Conservation (phyloP, 2,113 vertebrate genomes). For the Ictidomys tridecemlineatus region DNA sequence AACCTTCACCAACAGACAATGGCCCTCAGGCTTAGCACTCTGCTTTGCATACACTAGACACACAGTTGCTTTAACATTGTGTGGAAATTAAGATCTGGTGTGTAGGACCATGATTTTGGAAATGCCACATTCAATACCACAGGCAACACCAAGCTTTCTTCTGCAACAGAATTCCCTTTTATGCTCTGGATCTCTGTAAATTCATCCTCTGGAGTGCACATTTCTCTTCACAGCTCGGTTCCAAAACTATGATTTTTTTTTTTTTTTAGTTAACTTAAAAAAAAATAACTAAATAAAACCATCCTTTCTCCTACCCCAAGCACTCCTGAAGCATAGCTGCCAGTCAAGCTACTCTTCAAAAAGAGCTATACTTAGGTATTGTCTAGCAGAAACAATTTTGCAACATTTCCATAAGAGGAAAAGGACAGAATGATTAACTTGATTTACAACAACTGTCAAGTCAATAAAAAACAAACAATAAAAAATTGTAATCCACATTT, state of each 20-base stretch:
- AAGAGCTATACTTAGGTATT: background rate
- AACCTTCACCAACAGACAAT: background rate
- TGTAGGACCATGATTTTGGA: background rate
- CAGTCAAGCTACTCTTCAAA: background rate
- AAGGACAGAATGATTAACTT: background rate
- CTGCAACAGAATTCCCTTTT: background rate
- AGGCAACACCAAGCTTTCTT: background rate
- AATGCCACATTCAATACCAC: background rate
- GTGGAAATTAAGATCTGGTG: background rate
- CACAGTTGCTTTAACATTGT: background rate
- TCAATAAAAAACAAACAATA: background rate
- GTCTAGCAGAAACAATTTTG: constrained; percentile 1
- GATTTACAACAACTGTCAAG: background rate
- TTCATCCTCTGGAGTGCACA: background rate
- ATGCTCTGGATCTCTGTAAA: background rate
- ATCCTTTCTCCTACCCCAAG: constrained; percentile 44
- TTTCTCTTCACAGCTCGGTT: background rate
- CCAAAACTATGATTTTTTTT: constrained; percentile 41
- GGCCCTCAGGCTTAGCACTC: background rate
- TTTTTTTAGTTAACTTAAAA: background rate
- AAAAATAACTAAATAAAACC: background rate
- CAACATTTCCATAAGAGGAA: constrained; percentile 2
- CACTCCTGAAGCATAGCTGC: constrained; percentile 52
- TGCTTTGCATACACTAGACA: background rate
- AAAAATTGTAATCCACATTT: background rate